These are phyloP conservation scores for Tachina grossa DNA, from an alignment of 2,888 invertebrate species.

Conservation along the genomic window DNA sequence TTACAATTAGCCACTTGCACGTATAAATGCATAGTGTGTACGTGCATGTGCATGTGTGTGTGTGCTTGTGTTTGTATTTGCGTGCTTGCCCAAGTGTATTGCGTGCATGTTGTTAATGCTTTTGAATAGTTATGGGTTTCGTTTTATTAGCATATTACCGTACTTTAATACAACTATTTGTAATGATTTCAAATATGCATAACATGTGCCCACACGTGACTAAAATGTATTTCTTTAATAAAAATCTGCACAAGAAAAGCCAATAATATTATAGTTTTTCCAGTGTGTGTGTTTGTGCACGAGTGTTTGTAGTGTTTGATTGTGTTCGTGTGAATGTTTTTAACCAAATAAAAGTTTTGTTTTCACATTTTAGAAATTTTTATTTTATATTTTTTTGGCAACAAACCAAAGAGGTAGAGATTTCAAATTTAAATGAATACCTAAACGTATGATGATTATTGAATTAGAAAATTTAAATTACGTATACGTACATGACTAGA, in stretches of 20 bases:
- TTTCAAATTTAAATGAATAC: constrained; percentile 63
- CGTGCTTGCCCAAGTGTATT: constrained; percentile 20
- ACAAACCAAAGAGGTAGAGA: constrained; percentile 51
- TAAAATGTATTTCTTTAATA: constrained; percentile 63
- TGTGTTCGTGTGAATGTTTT: background rate
- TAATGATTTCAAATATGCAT: constrained; percentile 72
- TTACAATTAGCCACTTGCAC: constrained; percentile 61
- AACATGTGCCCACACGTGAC: constrained; percentile 71
- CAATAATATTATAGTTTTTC: constrained; percentile 28
- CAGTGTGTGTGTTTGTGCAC: background rate
- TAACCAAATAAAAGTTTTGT: background rate
- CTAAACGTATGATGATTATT: constrained; percentile 68
- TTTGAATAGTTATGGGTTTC: constrained; percentile 70
- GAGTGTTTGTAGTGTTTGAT: background rate
- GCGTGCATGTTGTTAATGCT: constrained; percentile 61
- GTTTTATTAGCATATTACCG: constrained; percentile 68
- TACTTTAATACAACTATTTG: constrained; percentile 68
- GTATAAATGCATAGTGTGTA: constrained; percentile 46
- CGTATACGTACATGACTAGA: constrained; percentile 40
- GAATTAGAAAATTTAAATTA: constrained; percentile 62
- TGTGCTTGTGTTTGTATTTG: constrained; percentile 22
- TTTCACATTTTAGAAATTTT: background rate
- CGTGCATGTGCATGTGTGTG: constrained; percentile 15
- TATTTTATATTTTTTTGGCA: constrained; percentile 18
- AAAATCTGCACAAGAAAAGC: constrained; percentile 27